Evolutionary conservation across 2,113 vertebrate genomes (phyloP), one percentile per base, ranked within the genome.

Genomic region (Nettapus auritus): DNA sequence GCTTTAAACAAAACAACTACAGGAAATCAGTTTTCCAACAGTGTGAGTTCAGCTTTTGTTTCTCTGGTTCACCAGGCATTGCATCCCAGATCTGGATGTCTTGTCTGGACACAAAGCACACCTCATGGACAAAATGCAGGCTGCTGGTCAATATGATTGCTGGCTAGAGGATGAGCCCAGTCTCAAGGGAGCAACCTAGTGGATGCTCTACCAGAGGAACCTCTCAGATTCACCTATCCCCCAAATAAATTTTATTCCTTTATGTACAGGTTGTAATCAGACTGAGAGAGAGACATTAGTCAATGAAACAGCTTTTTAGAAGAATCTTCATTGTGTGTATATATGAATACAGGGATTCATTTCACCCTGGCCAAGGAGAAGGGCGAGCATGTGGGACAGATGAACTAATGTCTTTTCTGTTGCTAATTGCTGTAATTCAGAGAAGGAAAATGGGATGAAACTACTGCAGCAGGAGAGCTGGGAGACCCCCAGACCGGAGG

Each of bases 351-450:
- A 46, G 5, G 66, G 21, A 78, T 86, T 82, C 42, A 52, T 89
- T 93, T 86, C 3, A 0, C n/a, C 83, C 69, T 22, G 7, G 89
- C 64, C 44, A 68, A 91, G 60, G 53, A 91, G 44, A 84, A 75
- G 23, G 91, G 26, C 0, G 6, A 94, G 34, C 0, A 0, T 76
- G 53, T 62, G 57, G 53, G 25, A 91, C 18, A 90, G 77, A 73
- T 42, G 82, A 95, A 86, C 50, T 93, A 94, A 73, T n/a, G 21
- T 82, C 73, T 90, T 92, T 94, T 95, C 66, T 88, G 44, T 59
- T 44, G 13, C n/a, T 95, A 96, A 96, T 96, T 95, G 77, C 80
- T 73, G n/a, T 79, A 94, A 92, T 96, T 94, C 74, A 68, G 44
- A 76, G 40, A 89, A 76, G 82, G 77, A 71, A 96, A 94, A 93